These are phyloP conservation scores for Mechanitis messenoides DNA, from an alignment of 2,888 invertebrate genomes.

Conservation along the genomic window DNA sequence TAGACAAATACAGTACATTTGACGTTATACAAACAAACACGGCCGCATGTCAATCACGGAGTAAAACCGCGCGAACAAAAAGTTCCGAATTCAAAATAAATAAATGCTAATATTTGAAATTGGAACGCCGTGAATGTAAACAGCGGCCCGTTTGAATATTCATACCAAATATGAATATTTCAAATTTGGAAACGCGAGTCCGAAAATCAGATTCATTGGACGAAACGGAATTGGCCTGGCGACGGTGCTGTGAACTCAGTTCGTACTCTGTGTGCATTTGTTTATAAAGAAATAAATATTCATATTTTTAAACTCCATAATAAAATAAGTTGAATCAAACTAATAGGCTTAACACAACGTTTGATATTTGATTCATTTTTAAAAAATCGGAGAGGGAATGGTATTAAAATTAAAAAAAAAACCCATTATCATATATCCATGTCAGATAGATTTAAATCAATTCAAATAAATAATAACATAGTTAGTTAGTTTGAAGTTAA, in stretches of 20 bases:
- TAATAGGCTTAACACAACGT: too few species aligned
- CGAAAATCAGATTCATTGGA: constrained; percentile 69
- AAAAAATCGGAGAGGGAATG: too few species aligned
- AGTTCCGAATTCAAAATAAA: constrained; percentile 66
- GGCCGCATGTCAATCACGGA: constrained; percentile 39
- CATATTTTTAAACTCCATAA: too few species aligned
- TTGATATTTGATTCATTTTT: too few species aligned
- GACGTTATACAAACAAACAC: constrained; percentile 38
- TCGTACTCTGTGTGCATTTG: too few species aligned
- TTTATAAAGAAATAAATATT: too few species aligned
- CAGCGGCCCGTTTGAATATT: constrained; percentile 73
- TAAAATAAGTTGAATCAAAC: too few species aligned
- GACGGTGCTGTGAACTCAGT: not conserved
- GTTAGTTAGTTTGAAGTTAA: not conserved
- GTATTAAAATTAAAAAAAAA: too few species aligned
- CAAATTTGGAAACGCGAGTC: constrained; percentile 58
- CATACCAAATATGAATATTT: constrained; percentile 74
- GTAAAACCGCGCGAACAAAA: constrained; percentile 50
- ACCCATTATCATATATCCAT: too few species aligned
- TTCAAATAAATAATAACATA: too few species aligned
- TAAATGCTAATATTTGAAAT: constrained; percentile 76
- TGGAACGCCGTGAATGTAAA: constrained; percentile 74
- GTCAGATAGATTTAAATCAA: too few species aligned
- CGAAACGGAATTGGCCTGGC: constrained; percentile 12
- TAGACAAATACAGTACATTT: constrained; percentile 27